Conservation (phyloP, 1,140 invertebrate species). For the Cotesia chilonis region DNA sequence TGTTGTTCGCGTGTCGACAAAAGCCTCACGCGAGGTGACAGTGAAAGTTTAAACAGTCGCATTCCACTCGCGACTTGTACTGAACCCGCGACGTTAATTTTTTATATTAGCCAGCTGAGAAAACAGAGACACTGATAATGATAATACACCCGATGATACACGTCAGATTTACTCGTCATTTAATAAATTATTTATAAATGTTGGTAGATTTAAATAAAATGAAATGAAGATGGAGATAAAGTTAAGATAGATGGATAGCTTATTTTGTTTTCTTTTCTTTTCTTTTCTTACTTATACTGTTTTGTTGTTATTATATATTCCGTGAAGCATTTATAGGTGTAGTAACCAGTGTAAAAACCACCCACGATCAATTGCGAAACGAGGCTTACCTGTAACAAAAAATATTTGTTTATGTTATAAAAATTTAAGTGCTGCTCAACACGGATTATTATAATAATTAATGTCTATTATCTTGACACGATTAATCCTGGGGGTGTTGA, state of each 20-base stretch:
- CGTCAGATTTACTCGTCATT: conserved; percentile 15
- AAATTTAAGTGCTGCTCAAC: background rate
- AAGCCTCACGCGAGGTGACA: conserved; percentile 52
- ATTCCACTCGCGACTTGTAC: conserved; percentile 47
- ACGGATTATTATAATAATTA: background rate
- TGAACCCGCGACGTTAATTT: conserved; percentile 1
- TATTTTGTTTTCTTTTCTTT: background rate
- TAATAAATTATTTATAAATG: conserved; percentile 14
- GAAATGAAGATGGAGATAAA: background rate
- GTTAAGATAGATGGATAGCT: background rate
- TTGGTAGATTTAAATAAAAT: background rate
- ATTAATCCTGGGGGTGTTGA: background rate
- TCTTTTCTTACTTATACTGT: background rate
- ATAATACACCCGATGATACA: conserved; percentile 25
- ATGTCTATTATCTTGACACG: conserved; percentile 17
- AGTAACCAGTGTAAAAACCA: background rate
- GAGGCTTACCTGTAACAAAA: background rate
- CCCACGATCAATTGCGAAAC: background rate
- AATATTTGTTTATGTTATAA: background rate
- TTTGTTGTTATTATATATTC: too few species aligned
- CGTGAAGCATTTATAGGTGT: background rate
- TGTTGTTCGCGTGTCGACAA: conserved; percentile 47
- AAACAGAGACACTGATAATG: conserved; percentile 37
- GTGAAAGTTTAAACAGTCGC: conserved; percentile 54
- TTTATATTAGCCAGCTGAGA: conserved; percentile 33